These are phyloP conservation scores for Philotrypesis tridentata DNA, from an alignment of 1,140 invertebrate genomes.

Conservation along the genomic window DNA sequence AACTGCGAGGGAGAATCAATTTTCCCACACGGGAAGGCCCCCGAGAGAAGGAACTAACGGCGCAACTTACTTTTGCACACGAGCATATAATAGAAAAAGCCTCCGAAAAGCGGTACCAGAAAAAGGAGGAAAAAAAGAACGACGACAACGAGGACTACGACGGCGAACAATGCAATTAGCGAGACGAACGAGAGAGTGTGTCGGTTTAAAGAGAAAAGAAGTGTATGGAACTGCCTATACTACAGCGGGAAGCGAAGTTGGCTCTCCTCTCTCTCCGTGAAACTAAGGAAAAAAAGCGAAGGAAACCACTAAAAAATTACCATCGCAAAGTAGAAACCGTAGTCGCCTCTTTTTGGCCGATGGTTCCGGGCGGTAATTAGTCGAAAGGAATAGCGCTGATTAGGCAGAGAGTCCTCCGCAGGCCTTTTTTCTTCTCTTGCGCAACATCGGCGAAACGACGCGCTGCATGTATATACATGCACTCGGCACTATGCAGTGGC, in stretches of 20 bases:
- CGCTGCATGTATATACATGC: no score
- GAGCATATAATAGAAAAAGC: conserved; percentile 11
- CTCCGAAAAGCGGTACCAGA: not conserved
- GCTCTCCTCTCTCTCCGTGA: not conserved
- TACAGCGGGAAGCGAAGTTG: not conserved
- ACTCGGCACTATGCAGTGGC: no score
- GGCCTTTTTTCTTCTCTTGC: not conserved
- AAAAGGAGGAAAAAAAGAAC: no score
- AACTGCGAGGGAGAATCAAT: no score
- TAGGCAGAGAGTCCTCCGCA: not conserved
- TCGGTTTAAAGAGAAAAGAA: not conserved
- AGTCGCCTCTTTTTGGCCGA: not conserved
- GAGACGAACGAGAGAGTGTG: not conserved
- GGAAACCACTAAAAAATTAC: not conserved
- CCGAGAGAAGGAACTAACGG: not conserved
- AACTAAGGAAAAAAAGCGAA: not conserved
- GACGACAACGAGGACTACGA: not conserved
- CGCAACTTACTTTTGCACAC: not conserved
- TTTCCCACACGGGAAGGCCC: not conserved
- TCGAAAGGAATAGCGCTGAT: conserved; percentile 31
- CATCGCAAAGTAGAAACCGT: conserved; percentile 8
- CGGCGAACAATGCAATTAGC: conserved; percentile 24
- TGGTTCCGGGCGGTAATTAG: conserved; percentile 19
- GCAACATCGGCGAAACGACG: not conserved
- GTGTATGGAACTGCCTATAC: not conserved